These are phyloP conservation scores for Phengaris arion DNA, from an alignment of 2,888 invertebrate genomes.

Conservation along the genomic window DNA sequence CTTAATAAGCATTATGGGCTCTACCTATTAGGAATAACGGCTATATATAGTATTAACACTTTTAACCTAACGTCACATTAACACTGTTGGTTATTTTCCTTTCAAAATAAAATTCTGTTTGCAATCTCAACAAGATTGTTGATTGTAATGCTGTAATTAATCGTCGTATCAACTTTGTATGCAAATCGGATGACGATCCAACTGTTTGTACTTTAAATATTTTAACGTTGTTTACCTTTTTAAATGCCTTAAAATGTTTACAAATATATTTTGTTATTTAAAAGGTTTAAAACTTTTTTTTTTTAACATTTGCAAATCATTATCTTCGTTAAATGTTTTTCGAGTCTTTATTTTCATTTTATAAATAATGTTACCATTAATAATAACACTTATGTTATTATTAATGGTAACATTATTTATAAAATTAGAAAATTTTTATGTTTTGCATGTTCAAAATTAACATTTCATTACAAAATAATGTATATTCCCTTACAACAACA, in stretches of 20 bases:
- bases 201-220: slow-evolving; percentile 13
- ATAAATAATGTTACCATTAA: too few relatives aligned
- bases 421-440: too few relatives aligned
- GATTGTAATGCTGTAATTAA: slow-evolving; percentile 11
- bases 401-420: too few relatives aligned
- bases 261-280: neutral
- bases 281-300: neutral
- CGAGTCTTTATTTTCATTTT: too few relatives aligned
- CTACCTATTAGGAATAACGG: too few relatives aligned
- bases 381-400: too few relatives aligned
- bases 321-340: too few relatives aligned
- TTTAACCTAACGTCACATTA: neutral
- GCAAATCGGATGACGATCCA: slow-evolving; percentile 21
- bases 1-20: too few relatives aligned
- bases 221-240: slow-evolving; percentile 11
- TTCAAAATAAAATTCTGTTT: slow-evolving; percentile 15
- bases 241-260: neutral
- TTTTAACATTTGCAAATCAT: too few relatives aligned
- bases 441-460: neutral
- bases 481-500: neutral
- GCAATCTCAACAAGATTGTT: neutral
- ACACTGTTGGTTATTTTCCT: neutral
- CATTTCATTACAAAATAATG: neutral
- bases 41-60: neutral
- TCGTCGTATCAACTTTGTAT: slow-evolving; percentile 24